A percentile compares a stretch with the other conserved stretches of the same genome.
Evolutionary conservation across 2,797 vertebrate genomes (phyloP).

Genomic region (Carcharodon carcharias): DNA sequence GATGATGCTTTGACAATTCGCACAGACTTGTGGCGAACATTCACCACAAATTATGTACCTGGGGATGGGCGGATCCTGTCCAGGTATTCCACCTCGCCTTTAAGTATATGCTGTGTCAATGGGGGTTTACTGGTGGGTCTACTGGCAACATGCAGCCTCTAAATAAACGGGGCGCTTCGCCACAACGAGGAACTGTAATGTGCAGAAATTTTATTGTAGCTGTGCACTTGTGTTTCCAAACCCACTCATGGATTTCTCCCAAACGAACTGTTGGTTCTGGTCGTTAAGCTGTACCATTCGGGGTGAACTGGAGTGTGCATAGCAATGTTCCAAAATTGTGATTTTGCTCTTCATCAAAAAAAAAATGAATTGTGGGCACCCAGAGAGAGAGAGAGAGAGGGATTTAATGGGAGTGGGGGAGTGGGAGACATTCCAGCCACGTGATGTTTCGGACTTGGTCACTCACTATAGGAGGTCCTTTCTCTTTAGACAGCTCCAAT

Average conservation of each 20-base stretch:
- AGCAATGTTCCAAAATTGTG: neutral
- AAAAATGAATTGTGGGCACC: neutral
- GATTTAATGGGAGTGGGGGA: neutral
- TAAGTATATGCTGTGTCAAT: neutral
- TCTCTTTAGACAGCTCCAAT: neutral
- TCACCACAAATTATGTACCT: neutral
- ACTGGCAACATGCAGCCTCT: neutral
- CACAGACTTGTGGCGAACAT: too few species aligned
- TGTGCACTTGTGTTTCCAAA: neutral
- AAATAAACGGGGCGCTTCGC: neutral
- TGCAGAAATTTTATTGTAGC: neutral
- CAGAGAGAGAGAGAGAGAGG: neutral
- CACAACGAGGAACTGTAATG: neutral
- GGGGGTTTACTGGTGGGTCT: neutral
- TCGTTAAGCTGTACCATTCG: neutral
- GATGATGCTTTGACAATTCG: neutral
- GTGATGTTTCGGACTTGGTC: neutral
- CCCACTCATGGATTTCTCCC: neutral
- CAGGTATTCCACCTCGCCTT: neutral
- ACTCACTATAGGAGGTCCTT: neutral
- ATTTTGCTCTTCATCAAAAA: neutral
- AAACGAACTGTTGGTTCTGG: neutral
- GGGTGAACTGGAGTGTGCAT: neutral
- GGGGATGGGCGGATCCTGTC: neutral
- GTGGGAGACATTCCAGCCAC: neutral